phyloP scores from a whole-genome alignment of 2,888 invertebrate genomes.

The Drosophila prolongata region DNA sequence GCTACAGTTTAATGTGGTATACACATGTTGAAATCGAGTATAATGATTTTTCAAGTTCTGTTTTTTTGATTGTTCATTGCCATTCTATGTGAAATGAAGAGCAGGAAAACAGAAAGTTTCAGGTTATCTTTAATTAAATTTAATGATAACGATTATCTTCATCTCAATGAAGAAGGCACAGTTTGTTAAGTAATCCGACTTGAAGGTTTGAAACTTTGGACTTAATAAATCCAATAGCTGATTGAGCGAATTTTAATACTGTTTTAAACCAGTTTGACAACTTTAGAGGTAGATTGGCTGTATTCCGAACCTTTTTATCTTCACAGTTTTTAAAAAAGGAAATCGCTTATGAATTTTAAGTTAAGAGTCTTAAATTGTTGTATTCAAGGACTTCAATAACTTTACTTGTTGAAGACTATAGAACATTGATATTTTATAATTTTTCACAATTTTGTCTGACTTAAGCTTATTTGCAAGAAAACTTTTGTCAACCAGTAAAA shows the following conservation, averaged over 20 bases:
- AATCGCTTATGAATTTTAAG: no score
- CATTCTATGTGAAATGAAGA: not conserved
- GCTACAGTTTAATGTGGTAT: constrained; percentile 7
- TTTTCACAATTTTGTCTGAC: not conserved
- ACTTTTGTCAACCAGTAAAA: not conserved
- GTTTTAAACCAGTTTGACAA: not conserved
- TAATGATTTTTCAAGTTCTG: constrained; percentile 38
- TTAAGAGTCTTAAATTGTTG: no score
- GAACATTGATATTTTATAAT: no score
- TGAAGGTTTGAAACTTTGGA: not conserved
- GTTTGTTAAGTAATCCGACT: not conserved
- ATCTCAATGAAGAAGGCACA: not conserved
- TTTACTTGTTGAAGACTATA: no score
- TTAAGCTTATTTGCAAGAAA: not conserved
- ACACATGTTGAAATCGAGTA: constrained; percentile 18
- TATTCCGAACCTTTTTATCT: no score
- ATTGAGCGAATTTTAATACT: not conserved
- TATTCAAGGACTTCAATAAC: no score
- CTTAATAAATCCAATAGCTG: no score
- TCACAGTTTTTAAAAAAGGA: no score
- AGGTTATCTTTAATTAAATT: not conserved
- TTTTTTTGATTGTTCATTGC: not conserved
- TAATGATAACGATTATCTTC: not conserved
- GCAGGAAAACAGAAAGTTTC: not conserved
- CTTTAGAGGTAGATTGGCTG: no score